These are phyloP conservation scores for Cossypha dichroa DNA, from an alignment of 2,797 vertebrate genomes.

Conservation along the genomic window DNA sequence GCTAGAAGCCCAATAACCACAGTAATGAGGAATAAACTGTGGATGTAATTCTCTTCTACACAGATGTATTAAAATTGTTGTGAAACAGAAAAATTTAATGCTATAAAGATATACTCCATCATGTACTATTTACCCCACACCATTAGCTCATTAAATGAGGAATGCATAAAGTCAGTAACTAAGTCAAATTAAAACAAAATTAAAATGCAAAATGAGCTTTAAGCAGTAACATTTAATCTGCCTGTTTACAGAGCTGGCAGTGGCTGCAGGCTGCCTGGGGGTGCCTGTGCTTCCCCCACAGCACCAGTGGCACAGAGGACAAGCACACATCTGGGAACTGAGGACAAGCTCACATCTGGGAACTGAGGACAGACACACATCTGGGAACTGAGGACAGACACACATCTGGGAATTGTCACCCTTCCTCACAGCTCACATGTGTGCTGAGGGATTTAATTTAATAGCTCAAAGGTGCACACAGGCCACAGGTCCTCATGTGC, in stretches of 20 bases:
- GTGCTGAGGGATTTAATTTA: not conserved
- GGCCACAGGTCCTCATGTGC: too few species aligned
- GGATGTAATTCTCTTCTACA: slow-evolving; percentile 3
- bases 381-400: too few species aligned
- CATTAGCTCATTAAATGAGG: slow-evolving; percentile 36
- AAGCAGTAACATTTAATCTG: not conserved
- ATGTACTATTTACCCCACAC: slow-evolving; percentile 34
- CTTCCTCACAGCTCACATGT: accelerated
- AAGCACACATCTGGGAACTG: too few species aligned
- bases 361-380: too few species aligned
- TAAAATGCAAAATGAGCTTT: slow-evolving; percentile 41
- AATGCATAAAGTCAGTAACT: not conserved
- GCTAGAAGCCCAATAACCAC: not conserved
- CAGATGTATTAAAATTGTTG: slow-evolving; percentile 24
- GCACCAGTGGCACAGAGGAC: accelerated
- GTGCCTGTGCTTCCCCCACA: accelerated
- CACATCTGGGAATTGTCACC: too few species aligned
- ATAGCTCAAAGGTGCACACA: not conserved
- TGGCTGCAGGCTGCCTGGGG: not conserved
- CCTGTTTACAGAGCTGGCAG: not conserved
- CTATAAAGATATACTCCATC: not conserved
- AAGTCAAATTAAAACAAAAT: slow-evolving; percentile 53
- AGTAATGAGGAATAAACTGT: not conserved
- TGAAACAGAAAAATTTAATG: slow-evolving; percentile 22
- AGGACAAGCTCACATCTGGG: too few species aligned